Base-by-base conservation (phyloP, 2,797 vertebrate genomes). In the Telmatherina bonti region DNA sequence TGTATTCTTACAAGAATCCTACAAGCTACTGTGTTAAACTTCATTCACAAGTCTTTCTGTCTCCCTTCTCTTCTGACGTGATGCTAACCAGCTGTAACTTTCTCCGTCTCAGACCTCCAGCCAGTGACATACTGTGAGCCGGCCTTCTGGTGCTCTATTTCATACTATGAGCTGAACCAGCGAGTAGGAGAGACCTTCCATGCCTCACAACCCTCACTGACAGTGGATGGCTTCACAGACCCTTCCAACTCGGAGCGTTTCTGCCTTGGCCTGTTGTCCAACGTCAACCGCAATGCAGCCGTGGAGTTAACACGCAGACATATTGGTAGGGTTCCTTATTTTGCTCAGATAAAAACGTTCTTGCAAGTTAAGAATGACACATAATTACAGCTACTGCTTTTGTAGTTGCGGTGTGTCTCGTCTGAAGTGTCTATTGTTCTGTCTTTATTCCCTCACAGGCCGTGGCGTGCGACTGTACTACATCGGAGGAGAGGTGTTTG, bases 121-220 rank as follows among this genome's bases (percentile, higher is more conserved):
- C 98, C 98, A 0, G 97, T 99, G 72, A 99, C 96, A 22, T 99
- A 99, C 93, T 99, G 98, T 7, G 98, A 99, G 92, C 98, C 98
- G 0, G 97, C 98, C 6, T 99, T 99, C 92, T 99, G 98, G 98
- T 99, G 98, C 90, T 99, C 98, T 2, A 99, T 99, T 67, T 98
- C 97, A 52, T 99, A 99, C 94, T 99, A 99, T 0, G 98, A 99
- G 89, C 93, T 99, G 82, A 99, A 99, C 95, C 98, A 99, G 93
- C 94, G 98, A 1, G 98, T 99, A 2, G 98, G 98, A 4, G 98
- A 99, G 94, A 99, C 97, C 0, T 99, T 99, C 93, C 97, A 99
- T 0, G 98, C 98, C 57, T 99, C 98, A 0, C 98, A 99, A 89
- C 98, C 98, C 7, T 99, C 97, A 2, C 96, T 99, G 94, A 99